A percentile compares a stretch with the other conserved stretches of the same genome.
phyloP scores from a whole-genome alignment of 2,113 vertebrate species.

The Odontesthes bonariensis region DNA sequence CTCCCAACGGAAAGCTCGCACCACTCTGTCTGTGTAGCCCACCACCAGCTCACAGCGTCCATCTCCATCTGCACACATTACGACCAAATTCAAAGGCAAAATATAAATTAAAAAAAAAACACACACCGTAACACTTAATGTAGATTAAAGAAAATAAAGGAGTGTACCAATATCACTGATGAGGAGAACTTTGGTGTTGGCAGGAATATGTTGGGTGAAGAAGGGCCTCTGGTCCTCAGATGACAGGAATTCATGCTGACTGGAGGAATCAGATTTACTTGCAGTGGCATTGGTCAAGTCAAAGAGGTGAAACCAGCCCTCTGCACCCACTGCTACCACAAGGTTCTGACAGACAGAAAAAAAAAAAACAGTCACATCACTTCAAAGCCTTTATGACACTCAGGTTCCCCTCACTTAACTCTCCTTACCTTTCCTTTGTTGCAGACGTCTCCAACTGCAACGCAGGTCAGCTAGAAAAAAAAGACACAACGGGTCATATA shows the following conservation, averaged over 20 bases:
- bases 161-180: conserved; percentile 94
- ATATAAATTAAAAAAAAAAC: background rate
- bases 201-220: conserved; percentile 96
- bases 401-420: too few relatives aligned
- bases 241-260: conserved; percentile 84
- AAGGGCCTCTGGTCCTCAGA: conserved; percentile 90
- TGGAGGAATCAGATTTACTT: conserved; percentile 85
- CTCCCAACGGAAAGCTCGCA: conserved; percentile 97
- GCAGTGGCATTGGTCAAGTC: conserved; percentile 85
- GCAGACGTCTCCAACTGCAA: conserved; percentile 94
- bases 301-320: conserved; percentile 98
- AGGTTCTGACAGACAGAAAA: conserved; percentile 85
- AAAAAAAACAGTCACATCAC: background rate
- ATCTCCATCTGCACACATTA: conserved; percentile 88
- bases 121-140: too few relatives aligned
- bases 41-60: conserved; percentile 93
- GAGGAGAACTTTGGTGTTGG: conserved; percentile 97
- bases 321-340: conserved; percentile 92
- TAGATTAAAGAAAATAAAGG: too few relatives aligned
- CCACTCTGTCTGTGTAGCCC: conserved; percentile 97
- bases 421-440: conserved; percentile 93
- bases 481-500: background rate
- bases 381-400: background rate
- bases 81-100: background rate
- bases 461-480: conserved; percentile 91